Evolutionary conservation across 2,888 invertebrate genomes (phyloP), one percentile per base, ranked within the genome.

Genomic region (Amphipyra berbera): DNA sequence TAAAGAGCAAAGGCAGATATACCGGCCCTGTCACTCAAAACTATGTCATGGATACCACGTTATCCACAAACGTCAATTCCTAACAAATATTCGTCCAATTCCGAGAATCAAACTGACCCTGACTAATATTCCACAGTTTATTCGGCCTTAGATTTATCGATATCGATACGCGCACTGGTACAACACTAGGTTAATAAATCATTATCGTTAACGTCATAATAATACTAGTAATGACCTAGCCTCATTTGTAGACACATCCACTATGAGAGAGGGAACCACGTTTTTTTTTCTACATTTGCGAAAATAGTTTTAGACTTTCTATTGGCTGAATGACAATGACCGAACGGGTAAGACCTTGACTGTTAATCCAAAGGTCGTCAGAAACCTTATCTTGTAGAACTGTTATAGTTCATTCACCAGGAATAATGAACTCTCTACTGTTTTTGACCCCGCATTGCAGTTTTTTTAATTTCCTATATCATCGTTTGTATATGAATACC

Each of bases 221-320:
- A 84, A 84, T 83, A 81, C 82, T 82, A 86, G 84, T 84, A 84
- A 84, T 89, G 91, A 91, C 90, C 90, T 89, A 90, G 89, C 88
- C 83, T 85, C 83, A 82, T 83, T 88, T 82, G 87, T 85, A 82
- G 75, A 63, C 74, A 76, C 60, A 60, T 75, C 47, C 50, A 57
- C 64, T 63, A 68, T 76, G 49, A 52, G 72, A 81, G 57, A 82
- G 27, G 33, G 45, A 79, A 80, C 66, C 84, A 69, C 59, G 56
- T 38, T 14, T 41, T 45, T 37, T 30, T 21, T 12, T 10, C 3
- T 12, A n/a, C 13, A 13, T 3, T 13, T 21, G 2, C 8, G 0
- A 13, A n/a, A 27, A 41, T 38, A n/a, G 2, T 7, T 49, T n/a
- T 13, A n/a, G 12, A 10, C 10, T 15, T 21, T 42, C 1, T 42